Conservation (phyloP, 2,797 vertebrate genomes). For the Rallus crepitans region DNA sequence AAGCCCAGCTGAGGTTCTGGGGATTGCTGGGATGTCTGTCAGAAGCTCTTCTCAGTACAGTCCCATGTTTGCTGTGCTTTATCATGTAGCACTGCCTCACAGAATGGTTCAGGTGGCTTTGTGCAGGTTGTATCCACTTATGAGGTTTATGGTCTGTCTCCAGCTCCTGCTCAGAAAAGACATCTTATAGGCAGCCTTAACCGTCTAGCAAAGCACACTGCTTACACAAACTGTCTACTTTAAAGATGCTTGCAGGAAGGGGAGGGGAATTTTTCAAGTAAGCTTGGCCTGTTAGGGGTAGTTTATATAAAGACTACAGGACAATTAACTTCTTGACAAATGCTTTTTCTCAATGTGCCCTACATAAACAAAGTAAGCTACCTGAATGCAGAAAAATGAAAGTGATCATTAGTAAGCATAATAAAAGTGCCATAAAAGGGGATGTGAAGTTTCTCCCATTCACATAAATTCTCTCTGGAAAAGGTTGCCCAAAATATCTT, state of each 20-base stretch:
- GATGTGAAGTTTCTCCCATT: neutral
- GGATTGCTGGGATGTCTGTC: neutral
- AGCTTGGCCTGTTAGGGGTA: constrained; percentile 8
- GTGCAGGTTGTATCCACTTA: neutral
- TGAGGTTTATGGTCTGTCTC: neutral
- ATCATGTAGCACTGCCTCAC: fast-evolving
- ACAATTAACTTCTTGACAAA: constrained; percentile 19
- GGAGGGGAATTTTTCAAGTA: neutral
- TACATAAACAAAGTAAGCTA: neutral
- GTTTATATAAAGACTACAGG: neutral
- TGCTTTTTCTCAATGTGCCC: neutral
- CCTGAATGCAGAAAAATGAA: neutral
- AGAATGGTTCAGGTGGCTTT: neutral
- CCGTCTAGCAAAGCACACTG: neutral
- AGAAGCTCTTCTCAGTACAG: neutral
- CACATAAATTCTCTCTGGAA: neutral
- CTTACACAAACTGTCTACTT: neutral
- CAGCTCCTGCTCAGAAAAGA: neutral
- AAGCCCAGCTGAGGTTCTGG: neutral
- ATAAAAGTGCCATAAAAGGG: neutral
- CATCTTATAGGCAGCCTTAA: neutral
- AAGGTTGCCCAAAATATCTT: neutral
- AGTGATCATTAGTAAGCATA: neutral
- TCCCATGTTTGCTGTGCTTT: neutral
- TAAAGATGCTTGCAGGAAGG: neutral